These are phyloP conservation scores for Trichonephila clavata DNA, from an alignment of 1,140 invertebrate species.

Conservation along the genomic window DNA sequence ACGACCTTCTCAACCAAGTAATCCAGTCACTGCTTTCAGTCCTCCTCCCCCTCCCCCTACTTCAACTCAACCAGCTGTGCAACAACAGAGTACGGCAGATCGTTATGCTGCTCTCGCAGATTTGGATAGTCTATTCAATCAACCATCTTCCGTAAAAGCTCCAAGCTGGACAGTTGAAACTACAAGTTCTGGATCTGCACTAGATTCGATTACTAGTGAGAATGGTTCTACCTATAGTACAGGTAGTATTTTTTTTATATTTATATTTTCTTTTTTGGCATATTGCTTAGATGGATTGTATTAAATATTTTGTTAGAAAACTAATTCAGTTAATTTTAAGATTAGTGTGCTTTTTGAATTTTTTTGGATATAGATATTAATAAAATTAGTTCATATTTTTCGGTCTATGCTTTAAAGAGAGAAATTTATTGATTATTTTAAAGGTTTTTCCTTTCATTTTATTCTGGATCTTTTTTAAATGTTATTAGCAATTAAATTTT, in stretches of 20 bases:
- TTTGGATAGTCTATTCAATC: conserved; percentile 85
- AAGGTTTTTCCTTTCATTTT: no score
- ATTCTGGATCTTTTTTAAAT: no score
- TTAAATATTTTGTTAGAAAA: no score
- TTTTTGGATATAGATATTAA: no score
- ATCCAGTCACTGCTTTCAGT: background rate
- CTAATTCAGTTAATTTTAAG: no score
- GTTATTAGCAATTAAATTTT: no score
- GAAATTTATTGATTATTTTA: no score
- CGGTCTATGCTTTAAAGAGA: no score
- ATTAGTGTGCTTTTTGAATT: no score
- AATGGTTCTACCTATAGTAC: conserved; percentile 24
- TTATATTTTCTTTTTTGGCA: no score
- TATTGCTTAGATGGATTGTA: no score
- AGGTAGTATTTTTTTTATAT: background rate
- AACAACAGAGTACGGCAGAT: conserved; percentile 83
- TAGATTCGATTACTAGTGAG: conserved; percentile 41
- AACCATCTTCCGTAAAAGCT: conserved; percentile 37
- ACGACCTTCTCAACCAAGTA: background rate
- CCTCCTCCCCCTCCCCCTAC: conserved; percentile 10
- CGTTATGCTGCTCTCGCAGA: conserved; percentile 91
- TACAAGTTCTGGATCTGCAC: conserved; percentile 46
- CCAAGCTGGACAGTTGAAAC: conserved; percentile 72
- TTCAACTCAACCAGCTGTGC: background rate
- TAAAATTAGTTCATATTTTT: no score